Conservation (phyloP, 2,888 invertebrate genomes). For the Cryptocheilus praepositus region DNA sequence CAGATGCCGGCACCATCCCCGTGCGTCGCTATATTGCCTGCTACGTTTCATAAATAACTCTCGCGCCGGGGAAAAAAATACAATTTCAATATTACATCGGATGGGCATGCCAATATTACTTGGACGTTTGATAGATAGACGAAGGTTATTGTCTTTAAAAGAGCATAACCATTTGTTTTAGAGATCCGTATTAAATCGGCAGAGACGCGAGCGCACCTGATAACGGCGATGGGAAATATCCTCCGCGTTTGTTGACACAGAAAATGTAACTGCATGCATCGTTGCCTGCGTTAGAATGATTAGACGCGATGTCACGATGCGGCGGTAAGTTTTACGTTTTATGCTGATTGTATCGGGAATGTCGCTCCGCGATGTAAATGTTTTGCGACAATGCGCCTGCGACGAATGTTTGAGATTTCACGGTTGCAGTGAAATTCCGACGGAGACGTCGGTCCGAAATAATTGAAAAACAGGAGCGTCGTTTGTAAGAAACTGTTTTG, state of each 20-base stretch:
- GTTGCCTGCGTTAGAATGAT: too few species aligned
- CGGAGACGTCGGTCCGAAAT: too few species aligned
- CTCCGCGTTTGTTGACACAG: too few species aligned
- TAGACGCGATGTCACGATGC: too few species aligned
- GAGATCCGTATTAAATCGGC: conserved; percentile 59
- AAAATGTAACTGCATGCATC: too few species aligned
- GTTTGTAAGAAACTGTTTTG: background rate
- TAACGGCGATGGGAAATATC: too few species aligned
- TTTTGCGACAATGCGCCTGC: too few species aligned
- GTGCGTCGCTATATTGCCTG: conserved; percentile 60
- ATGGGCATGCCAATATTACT: conserved; percentile 71
- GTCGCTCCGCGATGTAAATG: too few species aligned
- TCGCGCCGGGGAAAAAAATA: conserved; percentile 68
- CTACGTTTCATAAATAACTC: conserved; percentile 73
- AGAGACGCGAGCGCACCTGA: conserved; percentile 8
- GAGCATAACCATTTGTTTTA: conserved; percentile 72
- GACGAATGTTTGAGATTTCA: too few species aligned
- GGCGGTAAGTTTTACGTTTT: too few species aligned
- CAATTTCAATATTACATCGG: conserved; percentile 73
- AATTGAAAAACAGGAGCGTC: background rate
- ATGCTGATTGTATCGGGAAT: too few species aligned
- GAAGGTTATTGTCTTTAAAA: conserved; percentile 73
- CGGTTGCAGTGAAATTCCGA: too few species aligned
- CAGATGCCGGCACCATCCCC: conserved; percentile 53
- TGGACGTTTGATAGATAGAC: conserved; percentile 72